Conservation (phyloP, 2,797 vertebrate species). For the Acipenser ruthenus region DNA sequence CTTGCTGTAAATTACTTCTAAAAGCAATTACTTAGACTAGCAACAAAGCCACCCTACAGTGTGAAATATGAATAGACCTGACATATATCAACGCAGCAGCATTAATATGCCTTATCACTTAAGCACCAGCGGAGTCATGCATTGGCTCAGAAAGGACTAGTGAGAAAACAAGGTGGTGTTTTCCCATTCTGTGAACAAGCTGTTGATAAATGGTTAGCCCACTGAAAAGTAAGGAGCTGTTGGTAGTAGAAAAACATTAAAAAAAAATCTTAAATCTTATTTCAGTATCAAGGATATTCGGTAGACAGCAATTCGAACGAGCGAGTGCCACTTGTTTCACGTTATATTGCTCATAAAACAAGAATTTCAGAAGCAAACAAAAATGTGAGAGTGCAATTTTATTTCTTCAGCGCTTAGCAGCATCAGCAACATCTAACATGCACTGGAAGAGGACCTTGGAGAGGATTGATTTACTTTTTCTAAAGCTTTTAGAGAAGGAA, state of each 20-base stretch:
- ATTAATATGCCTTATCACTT: constrained; percentile 13
- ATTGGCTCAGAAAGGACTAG: too few relatives aligned
- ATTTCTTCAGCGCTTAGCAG: background rate
- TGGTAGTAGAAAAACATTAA: too few relatives aligned
- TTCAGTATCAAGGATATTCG: too few relatives aligned
- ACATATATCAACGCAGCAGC: constrained; percentile 3
- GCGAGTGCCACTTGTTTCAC: too few relatives aligned
- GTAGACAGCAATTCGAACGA: too few relatives aligned
- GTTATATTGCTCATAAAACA: too few relatives aligned
- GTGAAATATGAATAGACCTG: background rate
- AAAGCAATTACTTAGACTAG: background rate
- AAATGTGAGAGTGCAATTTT: background rate
- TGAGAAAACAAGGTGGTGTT: too few relatives aligned
- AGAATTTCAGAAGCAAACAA: too few relatives aligned
- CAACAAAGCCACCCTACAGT: background rate
- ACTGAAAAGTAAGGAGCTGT: too few relatives aligned
- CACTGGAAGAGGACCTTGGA: background rate
- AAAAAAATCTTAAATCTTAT: too few relatives aligned
- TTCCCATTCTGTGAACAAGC: too few relatives aligned
- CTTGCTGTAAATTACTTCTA: background rate
- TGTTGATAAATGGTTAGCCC: too few relatives aligned
- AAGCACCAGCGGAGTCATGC: constrained; percentile 6
- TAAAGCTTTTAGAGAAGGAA: background rate
- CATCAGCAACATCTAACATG: background rate
- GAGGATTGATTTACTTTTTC: background rate